These are phyloP conservation scores for Drosophila paracracens DNA, from an alignment of 2,888 invertebrate species.

Conservation along the genomic window DNA sequence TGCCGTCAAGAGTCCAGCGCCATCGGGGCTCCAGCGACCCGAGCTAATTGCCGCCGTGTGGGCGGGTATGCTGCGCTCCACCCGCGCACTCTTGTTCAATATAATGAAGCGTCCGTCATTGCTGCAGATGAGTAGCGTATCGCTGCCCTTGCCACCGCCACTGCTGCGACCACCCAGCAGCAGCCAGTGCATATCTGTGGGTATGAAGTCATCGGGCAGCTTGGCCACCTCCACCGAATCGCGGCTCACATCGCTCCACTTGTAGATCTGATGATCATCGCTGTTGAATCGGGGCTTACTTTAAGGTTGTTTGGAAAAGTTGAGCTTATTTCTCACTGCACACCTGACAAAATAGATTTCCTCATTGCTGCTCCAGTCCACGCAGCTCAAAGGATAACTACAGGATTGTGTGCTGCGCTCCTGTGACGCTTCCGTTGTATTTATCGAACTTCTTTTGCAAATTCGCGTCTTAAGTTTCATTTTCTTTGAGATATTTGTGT, in stretches of 20 bases:
- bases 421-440: constrained; percentile 41
- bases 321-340: constrained; percentile 19
- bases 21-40: constrained; percentile 97
- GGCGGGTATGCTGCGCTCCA: constrained; percentile 96
- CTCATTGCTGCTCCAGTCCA: constrained; percentile 97
- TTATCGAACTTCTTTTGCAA: constrained; percentile 89
- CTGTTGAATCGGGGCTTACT: constrained; percentile 84
- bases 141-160: constrained; percentile 86
- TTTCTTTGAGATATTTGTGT: constrained; percentile 27
- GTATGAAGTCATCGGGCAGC: constrained; percentile 93
- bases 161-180: constrained; percentile 83
- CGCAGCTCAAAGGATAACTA: constrained; percentile 92
- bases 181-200: constrained; percentile 95
- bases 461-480: constrained; percentile 94
- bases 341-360: constrained; percentile 96
- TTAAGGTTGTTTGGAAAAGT: background rate
- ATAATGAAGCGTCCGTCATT: constrained; percentile 96
- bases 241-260: constrained; percentile 94
- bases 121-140: constrained; percentile 93
- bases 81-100: constrained; percentile 93
- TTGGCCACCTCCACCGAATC: constrained; percentile 92
- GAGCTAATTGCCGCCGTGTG: constrained; percentile 96
- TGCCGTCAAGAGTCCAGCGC: constrained; percentile 95
- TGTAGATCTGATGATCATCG: constrained; percentile 95
- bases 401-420: constrained; percentile 37